phyloP scores from a whole-genome alignment of 2,797 vertebrate genomes.

The Gallinago solitaria region DNA sequence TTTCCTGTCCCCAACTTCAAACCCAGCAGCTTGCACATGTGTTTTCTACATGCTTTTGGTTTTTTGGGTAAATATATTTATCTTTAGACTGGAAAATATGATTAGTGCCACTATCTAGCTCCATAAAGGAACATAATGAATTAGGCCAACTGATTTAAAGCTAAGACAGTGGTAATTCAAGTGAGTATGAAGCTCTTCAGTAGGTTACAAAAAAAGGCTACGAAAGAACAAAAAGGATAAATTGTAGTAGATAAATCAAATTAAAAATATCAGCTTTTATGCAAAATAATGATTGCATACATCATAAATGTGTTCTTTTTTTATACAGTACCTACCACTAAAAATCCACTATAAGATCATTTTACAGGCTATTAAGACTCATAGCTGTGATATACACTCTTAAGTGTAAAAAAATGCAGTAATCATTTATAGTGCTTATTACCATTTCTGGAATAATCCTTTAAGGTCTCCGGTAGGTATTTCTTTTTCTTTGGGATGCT shows the following conservation, averaged over 20 bases:
- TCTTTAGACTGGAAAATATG: neutral
- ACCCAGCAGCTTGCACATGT: neutral
- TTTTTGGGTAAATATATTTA: neutral
- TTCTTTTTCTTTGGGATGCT: neutral
- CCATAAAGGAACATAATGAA: neutral
- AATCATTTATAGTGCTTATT: neutral
- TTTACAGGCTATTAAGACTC: constrained; percentile 7
- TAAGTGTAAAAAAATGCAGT: neutral
- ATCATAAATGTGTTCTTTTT: neutral
- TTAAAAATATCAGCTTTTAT: neutral
- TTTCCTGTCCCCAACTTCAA: neutral
- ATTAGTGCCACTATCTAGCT: neutral
- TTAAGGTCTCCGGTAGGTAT: neutral
- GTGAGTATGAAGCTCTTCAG: neutral
- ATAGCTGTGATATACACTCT: neutral
- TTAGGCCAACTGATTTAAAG: neutral
- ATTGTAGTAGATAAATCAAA: neutral
- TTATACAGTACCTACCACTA: neutral
- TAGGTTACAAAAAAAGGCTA: neutral
- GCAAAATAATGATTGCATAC: neutral
- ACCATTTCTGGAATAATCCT: neutral
- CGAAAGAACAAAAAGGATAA: neutral
- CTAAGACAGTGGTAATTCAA: neutral
- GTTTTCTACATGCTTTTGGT: neutral
- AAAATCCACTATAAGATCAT: neutral